These are phyloP conservation scores for Thamnophis elegans DNA, from an alignment of 2,797 vertebrate species.

Conservation along the genomic window DNA sequence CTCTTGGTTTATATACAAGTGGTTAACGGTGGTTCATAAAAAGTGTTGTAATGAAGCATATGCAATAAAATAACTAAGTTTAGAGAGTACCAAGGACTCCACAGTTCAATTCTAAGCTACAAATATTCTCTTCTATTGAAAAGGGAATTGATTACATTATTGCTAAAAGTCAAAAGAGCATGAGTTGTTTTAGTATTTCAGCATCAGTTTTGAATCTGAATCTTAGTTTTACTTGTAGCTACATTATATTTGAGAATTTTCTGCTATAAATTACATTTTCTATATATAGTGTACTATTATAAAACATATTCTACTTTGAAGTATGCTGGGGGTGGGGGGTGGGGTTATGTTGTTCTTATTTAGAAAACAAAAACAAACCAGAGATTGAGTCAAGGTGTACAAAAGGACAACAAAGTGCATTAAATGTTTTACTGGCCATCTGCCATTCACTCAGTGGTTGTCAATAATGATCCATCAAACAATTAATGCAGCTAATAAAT, in stretches of 20 bases:
- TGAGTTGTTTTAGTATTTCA: background rate
- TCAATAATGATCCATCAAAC: slow-evolving; percentile 70
- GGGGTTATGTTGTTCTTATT: background rate
- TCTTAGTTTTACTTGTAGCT: background rate
- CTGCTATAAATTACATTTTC: slow-evolving; percentile 8
- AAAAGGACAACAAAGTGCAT: slow-evolving; percentile 48
- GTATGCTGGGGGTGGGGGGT: background rate
- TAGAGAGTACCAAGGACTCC: background rate
- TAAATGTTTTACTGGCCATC: slow-evolving; percentile 66
- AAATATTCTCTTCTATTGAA: background rate
- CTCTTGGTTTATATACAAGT: background rate
- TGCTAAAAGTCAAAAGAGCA: background rate
- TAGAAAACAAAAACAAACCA: background rate
- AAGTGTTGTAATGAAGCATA: background rate
- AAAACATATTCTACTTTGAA: background rate
- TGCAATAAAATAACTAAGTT: background rate
- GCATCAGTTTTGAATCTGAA: slow-evolving; percentile 9
- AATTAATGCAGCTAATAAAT: slow-evolving; percentile 73
- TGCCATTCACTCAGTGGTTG: slow-evolving; percentile 61
- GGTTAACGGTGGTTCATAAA: background rate
- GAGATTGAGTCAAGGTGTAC: slow-evolving; percentile 41
- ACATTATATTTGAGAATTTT: slow-evolving; percentile 6
- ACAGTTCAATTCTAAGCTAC: background rate
- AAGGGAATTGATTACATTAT: background rate
- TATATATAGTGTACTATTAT: background rate